These are phyloP conservation scores for Psittacara wagleri DNA, from an alignment of 2,113 vertebrate species.

Conservation along the genomic window DNA sequence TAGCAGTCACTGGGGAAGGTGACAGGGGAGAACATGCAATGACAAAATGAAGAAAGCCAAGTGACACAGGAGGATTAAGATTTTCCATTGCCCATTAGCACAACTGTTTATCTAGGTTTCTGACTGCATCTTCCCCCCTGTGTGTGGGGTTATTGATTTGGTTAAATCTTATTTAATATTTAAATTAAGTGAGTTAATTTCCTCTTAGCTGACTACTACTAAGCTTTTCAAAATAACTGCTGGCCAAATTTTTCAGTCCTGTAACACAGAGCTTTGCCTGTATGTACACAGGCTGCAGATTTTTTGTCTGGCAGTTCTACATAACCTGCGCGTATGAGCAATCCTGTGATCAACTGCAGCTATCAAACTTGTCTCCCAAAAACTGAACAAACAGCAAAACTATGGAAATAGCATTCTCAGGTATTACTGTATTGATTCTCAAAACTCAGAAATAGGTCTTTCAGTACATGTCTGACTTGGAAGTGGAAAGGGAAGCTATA, in stretches of 20 bases:
- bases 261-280: neutral
- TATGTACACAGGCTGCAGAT: accelerated
- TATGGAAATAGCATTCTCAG: neutral
- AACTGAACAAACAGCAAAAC: neutral
- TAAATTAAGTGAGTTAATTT: neutral
- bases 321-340: neutral
- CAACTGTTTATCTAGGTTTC: neutral
- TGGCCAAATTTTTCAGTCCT: neutral
- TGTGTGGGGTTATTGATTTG: neutral
- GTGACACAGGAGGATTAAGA: neutral
- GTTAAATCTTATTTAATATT: neutral
- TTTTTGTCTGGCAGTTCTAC: neutral
- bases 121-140: neutral
- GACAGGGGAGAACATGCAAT: accelerated
- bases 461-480: neutral
- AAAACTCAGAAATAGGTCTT: neutral
- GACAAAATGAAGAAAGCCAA: neutral
- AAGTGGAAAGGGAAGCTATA: neutral
- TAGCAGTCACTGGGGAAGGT: neutral
- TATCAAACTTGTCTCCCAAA: neutral
- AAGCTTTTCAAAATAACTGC: neutral
- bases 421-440: neutral
- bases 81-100: neutral
- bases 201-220: neutral
- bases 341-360: neutral